phyloP scores from a whole-genome alignment of 2,797 vertebrate genomes.

The Siniperca scherzeri region DNA sequence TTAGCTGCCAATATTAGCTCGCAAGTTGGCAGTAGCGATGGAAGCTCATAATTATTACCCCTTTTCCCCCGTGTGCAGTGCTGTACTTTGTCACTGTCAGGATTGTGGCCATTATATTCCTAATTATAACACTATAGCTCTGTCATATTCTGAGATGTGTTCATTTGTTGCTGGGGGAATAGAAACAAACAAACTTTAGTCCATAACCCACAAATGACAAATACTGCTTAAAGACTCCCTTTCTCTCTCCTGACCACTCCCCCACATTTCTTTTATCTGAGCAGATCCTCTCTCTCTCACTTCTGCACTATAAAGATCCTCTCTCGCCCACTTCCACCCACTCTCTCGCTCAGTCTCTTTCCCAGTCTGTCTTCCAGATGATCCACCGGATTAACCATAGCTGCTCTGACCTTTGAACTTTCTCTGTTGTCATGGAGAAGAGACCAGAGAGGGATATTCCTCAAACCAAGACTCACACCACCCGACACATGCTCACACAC shows the following conservation, averaged over 20 bases:
- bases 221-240: conserved; percentile 23
- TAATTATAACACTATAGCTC: conserved; percentile 17
- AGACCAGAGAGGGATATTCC: conserved; percentile 62
- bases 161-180: conserved; percentile 27
- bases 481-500: conserved; percentile 11
- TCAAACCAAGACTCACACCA: conserved; percentile 50
- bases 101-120: conserved; percentile 8
- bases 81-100: conserved; percentile 25
- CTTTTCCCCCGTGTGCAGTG: neutral
- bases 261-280: conserved; percentile 55
- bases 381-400: conserved; percentile 72
- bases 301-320: conserved; percentile 44
- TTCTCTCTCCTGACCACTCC: conserved; percentile 48
- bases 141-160: conserved; percentile 16
- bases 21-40: neutral
- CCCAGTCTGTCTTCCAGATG: conserved; percentile 61
- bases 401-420: conserved; percentile 68
- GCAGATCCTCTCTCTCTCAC: conserved; percentile 39
- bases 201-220: conserved; percentile 26
- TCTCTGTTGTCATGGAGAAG: conserved; percentile 74
- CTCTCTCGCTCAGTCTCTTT: conserved; percentile 43
- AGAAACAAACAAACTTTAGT: conserved; percentile 38
- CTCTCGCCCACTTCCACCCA: conserved; percentile 56
- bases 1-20: conserved; percentile 17
- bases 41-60: neutral